A percentile compares a stretch with the other conserved stretches of the same genome.
phyloP scores from a whole-genome alignment of 2,888 invertebrate species.

The Sarcophaga subvicina region DNA sequence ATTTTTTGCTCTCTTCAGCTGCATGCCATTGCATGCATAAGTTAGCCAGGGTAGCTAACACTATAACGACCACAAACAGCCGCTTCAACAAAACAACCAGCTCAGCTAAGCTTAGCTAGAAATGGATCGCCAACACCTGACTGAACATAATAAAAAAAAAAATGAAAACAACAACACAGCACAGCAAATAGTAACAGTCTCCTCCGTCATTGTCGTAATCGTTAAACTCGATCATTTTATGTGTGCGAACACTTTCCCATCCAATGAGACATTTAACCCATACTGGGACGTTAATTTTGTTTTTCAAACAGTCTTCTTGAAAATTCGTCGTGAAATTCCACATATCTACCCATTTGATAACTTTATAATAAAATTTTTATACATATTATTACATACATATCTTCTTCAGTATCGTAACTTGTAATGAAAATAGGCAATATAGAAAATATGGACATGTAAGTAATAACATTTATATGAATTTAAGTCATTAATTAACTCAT shows the following conservation, averaged over 20 bases:
- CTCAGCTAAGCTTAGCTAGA: conserved; percentile 65
- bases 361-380: no score
- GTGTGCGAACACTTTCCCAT: conserved; percentile 69
- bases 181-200: conserved; percentile 60
- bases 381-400: no score
- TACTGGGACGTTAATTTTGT: neutral
- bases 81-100: conserved; percentile 54
- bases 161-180: conserved; percentile 45
- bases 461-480: no score
- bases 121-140: conserved; percentile 70
- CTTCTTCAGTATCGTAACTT: no score
- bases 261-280: conserved; percentile 59
- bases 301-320: neutral
- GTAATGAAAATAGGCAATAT: no score
- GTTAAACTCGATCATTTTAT: conserved; percentile 68
- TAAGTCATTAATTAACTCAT: no score
- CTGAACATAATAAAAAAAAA: conserved; percentile 42
- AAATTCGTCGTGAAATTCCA: neutral
- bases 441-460: no score
- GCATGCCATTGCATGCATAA: conserved; percentile 67
- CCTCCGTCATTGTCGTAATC: conserved; percentile 68
- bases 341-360: no score
- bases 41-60: conserved; percentile 59
- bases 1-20: conserved; percentile 57
- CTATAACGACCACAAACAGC: conserved; percentile 55